Base-by-base conservation (phyloP, 92 coral and sea anemone genomes). In the Micromussa lordhowensis region DNA sequence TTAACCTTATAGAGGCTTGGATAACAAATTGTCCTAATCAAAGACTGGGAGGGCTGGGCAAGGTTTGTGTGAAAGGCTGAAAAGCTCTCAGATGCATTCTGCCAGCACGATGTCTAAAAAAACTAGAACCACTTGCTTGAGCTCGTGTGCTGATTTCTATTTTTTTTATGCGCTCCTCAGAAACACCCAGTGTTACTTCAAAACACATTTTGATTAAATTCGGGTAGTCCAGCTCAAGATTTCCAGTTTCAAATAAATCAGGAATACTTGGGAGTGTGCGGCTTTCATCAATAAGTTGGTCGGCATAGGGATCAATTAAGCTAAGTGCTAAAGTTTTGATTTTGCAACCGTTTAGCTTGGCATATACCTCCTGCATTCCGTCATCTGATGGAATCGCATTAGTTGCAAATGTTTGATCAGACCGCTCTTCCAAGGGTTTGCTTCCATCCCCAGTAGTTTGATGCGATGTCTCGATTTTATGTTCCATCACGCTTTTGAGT, bases 1-100 rank as follows among this genome's bases (percentile, higher is more conserved):
- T 90, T 86, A 48, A 90, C 48, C 28, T 84, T 85, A n/a, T 81
- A 83, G 19, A 88, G 88, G 71, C 86, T 55, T 75, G 89, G 89
- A 29, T 85, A 85, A 61, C 85, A 85, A 32, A 84, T 49, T 40
- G 48, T 40, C 7, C 7, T 40, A 40, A 40, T 40, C 48, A 40
- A 2, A 40, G 48, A 40, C 48, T 40, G 48, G 48, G 48, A 40
- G 48, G 48, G 48, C 7, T 40, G 48, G 48, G 48, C 48, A 40
- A 40, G 48, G 48, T 40, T 40, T 40, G 48, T 40, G 48, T 40
- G 48, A 40, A 40, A 40, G 48, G 48, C 48, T 40, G 48, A 2
- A 40, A 40, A 40, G 9, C 48, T 4, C 48, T 40, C 8, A 40
- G 48, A 40, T 40, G 48, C 48, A 40, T 40, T 40, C 48, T 40